A percentile compares a stretch with the other conserved stretches of the same genome.
phyloP scores from a whole-genome alignment of 2,888 invertebrate species.

The Deilephila porcellus region DNA sequence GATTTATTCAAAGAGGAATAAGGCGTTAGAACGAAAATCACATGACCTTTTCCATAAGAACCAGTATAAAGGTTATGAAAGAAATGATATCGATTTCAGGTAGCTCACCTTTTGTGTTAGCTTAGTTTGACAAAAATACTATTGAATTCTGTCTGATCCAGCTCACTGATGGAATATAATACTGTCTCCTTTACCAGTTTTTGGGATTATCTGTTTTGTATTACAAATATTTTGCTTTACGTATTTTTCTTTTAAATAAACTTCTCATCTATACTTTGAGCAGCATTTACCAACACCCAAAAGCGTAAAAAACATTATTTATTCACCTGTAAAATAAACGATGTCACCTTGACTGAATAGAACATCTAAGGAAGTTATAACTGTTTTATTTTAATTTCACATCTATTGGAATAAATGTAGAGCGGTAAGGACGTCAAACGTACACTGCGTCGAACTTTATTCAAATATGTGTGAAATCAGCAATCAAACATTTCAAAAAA shows the following conservation, averaged over 20 bases:
- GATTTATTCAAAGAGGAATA: slow-evolving; percentile 30
- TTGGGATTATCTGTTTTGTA: not conserved
- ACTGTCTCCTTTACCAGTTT: not conserved
- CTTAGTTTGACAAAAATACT: slow-evolving; percentile 15
- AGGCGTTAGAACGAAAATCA: slow-evolving; percentile 39
- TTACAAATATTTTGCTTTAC: not conserved
- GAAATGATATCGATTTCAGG: slow-evolving; percentile 39
- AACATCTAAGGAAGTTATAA: too few species aligned
- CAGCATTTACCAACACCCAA: too few species aligned
- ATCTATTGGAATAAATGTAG: too few species aligned
- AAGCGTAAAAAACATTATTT: too few species aligned
- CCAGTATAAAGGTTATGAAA: slow-evolving; percentile 36
- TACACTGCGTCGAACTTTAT: too few species aligned
- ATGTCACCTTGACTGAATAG: too few species aligned
- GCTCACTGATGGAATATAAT: not conserved
- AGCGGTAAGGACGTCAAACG: too few species aligned
- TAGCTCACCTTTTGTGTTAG: slow-evolving; percentile 27
- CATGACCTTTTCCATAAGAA: slow-evolving; percentile 40
- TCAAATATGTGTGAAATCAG: too few species aligned
- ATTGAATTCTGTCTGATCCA: not conserved
- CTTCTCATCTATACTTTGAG: not conserved
- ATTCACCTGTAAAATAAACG: too few species aligned
- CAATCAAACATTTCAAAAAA: too few species aligned
- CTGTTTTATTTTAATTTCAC: too few species aligned
- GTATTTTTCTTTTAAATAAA: not conserved